Percentiles rank a stretch among this genome's conserved stretches.
Evolutionary conservation across 2,113 vertebrate genomes (phyloP).

Genomic region (Lipophrys pholis): DNA sequence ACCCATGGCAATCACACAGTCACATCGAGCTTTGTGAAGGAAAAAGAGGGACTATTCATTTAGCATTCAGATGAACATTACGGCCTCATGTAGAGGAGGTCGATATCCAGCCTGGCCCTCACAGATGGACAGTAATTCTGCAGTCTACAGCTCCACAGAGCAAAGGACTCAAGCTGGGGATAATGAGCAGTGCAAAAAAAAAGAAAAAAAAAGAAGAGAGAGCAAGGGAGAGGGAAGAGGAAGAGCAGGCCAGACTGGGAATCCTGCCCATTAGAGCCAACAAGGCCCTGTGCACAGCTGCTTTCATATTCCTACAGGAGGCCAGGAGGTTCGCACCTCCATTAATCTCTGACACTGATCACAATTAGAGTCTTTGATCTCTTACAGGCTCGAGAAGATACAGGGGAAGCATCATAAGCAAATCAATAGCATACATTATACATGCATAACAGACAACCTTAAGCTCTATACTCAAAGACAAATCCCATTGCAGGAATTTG

Average conservation of each 20-base stretch:
- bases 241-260: conserved; percentile 57
- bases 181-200: conserved; percentile 71
- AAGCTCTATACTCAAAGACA: conserved; percentile 51
- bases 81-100: conserved; percentile 54
- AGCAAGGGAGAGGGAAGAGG: background rate
- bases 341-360: conserved; percentile 83
- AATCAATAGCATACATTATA: conserved; percentile 81
- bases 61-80: conserved; percentile 71
- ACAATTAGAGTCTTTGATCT: conserved; percentile 81
- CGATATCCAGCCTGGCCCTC: conserved; percentile 61
- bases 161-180: conserved; percentile 59
- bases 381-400: conserved; percentile 56
- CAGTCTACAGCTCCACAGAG: conserved; percentile 52
- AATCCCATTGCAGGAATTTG: conserved; percentile 37
- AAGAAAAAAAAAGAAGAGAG: conserved; percentile 3
- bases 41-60: conserved; percentile 59
- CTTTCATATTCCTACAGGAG: conserved; percentile 70
- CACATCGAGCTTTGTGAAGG: conserved; percentile 38
- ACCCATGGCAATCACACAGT: conserved; percentile 23
- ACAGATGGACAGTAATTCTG: conserved; percentile 81
- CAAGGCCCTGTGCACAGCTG: conserved; percentile 72
- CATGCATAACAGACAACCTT: conserved; percentile 61
- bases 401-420: conserved; percentile 68
- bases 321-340: conserved; percentile 64
- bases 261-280: conserved; percentile 73